phyloP scores from a whole-genome alignment of 2,113 vertebrate genomes.

The Anhinga rufa region DNA sequence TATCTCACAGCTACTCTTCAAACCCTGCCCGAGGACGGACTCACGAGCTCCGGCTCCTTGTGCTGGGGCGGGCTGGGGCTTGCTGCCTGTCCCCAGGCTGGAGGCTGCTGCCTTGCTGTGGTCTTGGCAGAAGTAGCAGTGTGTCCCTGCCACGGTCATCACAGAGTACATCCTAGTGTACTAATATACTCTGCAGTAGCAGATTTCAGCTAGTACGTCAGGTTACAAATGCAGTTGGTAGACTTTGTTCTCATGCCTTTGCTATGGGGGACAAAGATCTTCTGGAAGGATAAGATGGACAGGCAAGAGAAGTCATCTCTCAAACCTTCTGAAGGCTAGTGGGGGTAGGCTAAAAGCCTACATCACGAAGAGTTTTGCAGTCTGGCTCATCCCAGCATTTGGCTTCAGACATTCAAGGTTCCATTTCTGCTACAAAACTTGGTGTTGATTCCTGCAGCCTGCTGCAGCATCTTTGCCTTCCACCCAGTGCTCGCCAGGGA shows the following conservation, averaged over 20 bases:
- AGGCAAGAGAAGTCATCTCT: neutral
- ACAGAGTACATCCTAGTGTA: neutral
- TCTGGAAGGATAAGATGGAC: neutral
- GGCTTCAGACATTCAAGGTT: neutral
- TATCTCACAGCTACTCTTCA: neutral
- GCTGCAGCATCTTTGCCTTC: neutral
- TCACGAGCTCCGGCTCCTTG: accelerated
- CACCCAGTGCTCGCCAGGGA: no score
- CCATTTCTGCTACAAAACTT: neutral
- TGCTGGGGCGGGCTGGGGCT: neutral
- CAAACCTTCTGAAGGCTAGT: neutral
- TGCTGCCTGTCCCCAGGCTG: neutral
- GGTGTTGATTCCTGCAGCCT: neutral
- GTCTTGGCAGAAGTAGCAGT: neutral
- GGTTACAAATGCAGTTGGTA: neutral
- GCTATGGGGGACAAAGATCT: neutral
- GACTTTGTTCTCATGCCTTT: neutral
- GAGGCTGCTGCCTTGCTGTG: neutral
- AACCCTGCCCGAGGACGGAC: neutral
- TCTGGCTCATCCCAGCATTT: neutral
- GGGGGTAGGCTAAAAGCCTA: neutral
- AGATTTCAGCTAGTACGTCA: neutral
- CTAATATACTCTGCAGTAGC: neutral
- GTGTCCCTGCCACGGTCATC: neutral
- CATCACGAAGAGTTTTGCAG: neutral